Evolutionary conservation across 2,113 vertebrate genomes (phyloP).

Genomic region (Tragelaphus buxtoni): DNA sequence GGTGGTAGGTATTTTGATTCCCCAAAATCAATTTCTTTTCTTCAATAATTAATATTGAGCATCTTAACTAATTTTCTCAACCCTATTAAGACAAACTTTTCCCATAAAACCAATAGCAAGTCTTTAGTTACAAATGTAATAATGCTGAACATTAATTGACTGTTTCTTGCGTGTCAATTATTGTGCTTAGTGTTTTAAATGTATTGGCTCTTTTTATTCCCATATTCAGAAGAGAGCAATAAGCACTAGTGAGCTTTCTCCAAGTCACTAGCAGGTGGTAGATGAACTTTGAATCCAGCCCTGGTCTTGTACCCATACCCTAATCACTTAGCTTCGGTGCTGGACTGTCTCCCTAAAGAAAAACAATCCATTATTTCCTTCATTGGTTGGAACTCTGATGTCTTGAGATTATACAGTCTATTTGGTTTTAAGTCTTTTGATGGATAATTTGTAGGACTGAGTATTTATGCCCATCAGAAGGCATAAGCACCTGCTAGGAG

Average conservation of each 20-base stretch:
- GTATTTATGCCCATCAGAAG: neutral
- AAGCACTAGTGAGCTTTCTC: neutral
- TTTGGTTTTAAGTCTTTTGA: neutral
- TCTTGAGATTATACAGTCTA: neutral
- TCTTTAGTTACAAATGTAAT: neutral
- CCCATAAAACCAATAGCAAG: neutral
- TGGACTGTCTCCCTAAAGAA: neutral
- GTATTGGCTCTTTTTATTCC: neutral
- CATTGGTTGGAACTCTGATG: neutral
- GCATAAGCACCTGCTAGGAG: neutral
- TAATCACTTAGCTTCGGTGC: neutral
- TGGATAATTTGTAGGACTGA: neutral
- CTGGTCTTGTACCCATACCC: neutral
- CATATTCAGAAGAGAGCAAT: neutral
- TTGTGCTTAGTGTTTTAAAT: neutral
- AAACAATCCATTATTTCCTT: neutral
- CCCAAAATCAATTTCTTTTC: neutral
- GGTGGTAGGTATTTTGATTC: neutral
- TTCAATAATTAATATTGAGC: neutral
- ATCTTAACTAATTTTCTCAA: neutral
- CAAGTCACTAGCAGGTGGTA: neutral
- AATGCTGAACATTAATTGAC: neutral
- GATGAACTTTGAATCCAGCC: neutral
- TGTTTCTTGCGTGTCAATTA: neutral
- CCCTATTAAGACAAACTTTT: neutral